Conservation (phyloP, 2,797 vertebrate species). For the Platyrinchus mystaceus region DNA sequence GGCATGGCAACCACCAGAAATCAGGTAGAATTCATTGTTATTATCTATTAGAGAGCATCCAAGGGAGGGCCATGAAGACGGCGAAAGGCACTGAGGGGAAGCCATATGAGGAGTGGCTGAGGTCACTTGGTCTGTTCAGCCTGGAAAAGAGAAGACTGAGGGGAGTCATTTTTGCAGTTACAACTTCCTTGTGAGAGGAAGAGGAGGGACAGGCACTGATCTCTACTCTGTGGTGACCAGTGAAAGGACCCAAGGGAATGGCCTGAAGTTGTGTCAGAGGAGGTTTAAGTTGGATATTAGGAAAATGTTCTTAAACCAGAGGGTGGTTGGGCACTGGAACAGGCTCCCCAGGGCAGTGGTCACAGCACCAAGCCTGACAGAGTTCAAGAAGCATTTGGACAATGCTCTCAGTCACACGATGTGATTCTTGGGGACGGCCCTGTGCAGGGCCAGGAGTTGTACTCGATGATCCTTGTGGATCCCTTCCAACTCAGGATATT, state of each 20-base stretch:
- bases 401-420: no score
- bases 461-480: neutral
- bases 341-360: neutral
- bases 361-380: neutral
- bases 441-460: neutral
- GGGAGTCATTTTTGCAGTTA: accelerated
- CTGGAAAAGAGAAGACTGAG: neutral
- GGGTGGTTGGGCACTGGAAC: neutral
- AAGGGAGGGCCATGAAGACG: neutral
- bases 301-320: neutral
- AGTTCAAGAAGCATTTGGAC: neutral
- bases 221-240: neutral
- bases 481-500: neutral
- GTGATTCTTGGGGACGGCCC: no score
- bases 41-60: neutral
- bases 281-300: neutral
- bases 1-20: accelerated
- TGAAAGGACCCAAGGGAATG: accelerated
- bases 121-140: neutral
- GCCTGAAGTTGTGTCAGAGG: no score
- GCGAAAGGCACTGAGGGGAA: neutral
- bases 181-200: neutral
- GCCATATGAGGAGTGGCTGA: neutral
- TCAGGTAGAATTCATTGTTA: accelerated
- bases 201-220: neutral